Evolutionary conservation across 2,113 vertebrate species (phyloP), one percentile per base, ranked within the genome.

Genomic region (Dermatemys mawii): DNA sequence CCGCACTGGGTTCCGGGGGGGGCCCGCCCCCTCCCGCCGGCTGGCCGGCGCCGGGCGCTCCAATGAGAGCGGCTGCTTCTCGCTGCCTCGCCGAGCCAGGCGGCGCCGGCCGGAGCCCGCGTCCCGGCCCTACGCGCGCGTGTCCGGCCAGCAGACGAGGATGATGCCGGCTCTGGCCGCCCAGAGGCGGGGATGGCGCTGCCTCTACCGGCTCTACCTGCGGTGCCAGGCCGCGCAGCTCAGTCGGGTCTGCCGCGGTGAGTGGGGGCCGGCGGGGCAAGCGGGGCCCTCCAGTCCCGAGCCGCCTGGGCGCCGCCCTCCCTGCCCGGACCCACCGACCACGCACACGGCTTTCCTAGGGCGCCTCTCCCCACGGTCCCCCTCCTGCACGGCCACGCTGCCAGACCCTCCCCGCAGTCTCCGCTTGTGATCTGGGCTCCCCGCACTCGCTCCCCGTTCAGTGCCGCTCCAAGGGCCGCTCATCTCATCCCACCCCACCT

Each of bases 101-200:
- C 51, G 38, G 12, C 26, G 51, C n/a, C n/a, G n/a, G n/a, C n/a
- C 73, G 55, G 41, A 51, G 79, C 83, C 2, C 41, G 32, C 9
- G 89, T 57, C 49, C 5, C 53, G 53, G 63, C 83, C 73, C 54
- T 46, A 53, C 3, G 57, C 32, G 7, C 9, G 75, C 13, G 10
- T 60, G 29, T 19, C 46, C 26, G 53, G 21, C 60, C 46, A 24
- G 46, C 51, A 53, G 86, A 75, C 86, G 94, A 96, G 94, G 96
- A 98, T 98, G 97, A 94, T 98, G 88, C 96, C 96, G 88, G 96
- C 97, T 88, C 91, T 98, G 98, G 97, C 97, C 95, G 97, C 97
- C 78, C 98, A 93, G 94, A 95, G 98, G 86, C 95, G 97, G 50
- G 96, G 98, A 88, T 98, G 98, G 97, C 84, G 97, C 46, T 97